Evolutionary conservation across 2,113 vertebrate species (phyloP).

Genomic region (Phoxinus phoxinus): DNA sequence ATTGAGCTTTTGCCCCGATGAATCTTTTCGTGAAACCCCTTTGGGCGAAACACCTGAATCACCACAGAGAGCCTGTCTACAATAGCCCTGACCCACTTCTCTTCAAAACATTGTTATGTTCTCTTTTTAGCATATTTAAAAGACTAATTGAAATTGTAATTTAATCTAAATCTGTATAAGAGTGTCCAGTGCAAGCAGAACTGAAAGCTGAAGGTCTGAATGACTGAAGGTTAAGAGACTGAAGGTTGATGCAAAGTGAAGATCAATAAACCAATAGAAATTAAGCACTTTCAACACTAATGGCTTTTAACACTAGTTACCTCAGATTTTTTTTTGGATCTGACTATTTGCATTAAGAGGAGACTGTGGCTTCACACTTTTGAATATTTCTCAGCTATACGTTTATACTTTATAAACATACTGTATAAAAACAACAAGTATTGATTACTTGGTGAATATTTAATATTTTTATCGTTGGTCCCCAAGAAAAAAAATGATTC

Average conservation of each 20-base stretch:
- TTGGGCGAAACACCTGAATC: conserved; percentile 24
- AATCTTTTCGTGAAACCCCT: neutral
- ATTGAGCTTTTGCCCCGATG: neutral
- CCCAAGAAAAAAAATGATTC: neutral
- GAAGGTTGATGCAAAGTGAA: neutral
- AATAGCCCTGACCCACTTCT: conserved; percentile 28
- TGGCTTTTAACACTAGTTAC: neutral
- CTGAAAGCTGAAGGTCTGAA: neutral
- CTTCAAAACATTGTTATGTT: neutral
- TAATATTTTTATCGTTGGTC: neutral
- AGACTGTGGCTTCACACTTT: neutral
- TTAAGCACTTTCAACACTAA: neutral
- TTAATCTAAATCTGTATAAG: neutral
- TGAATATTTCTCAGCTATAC: neutral
- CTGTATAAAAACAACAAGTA: neutral
- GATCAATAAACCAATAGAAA: neutral
- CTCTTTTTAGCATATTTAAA: neutral
- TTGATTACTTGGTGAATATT: no score
- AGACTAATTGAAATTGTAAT: neutral
- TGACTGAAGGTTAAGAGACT: neutral
- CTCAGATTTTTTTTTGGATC: neutral
- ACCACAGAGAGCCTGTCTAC: neutral
- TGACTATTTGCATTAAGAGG: neutral
- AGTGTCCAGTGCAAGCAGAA: neutral
- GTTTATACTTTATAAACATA: neutral